These are phyloP conservation scores for Premnoplex brunnescens DNA, from an alignment of 2,797 vertebrate genomes.

Conservation along the genomic window DNA sequence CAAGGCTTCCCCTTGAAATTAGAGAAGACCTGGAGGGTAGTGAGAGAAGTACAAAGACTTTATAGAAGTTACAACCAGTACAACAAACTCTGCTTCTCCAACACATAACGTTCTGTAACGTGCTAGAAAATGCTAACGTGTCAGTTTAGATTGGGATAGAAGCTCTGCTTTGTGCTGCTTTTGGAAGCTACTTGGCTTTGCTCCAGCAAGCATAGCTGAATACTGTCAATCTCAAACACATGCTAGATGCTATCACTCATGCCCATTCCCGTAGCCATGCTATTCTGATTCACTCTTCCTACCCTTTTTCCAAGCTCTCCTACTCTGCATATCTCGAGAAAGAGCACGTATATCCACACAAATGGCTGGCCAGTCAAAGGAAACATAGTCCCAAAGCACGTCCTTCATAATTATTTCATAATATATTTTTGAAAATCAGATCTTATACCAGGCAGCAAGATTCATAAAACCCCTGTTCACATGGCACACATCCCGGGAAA, in stretches of 20 bases:
- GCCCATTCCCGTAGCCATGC: neutral
- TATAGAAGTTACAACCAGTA: neutral
- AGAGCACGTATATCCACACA: neutral
- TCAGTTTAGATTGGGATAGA: neutral
- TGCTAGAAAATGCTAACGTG: neutral
- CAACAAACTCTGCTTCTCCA: neutral
- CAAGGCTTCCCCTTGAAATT: neutral
- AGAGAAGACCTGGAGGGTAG: neutral
- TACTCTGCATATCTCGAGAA: neutral
- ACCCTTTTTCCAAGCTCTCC: neutral
- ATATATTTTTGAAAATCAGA: neutral
- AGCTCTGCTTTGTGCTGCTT: neutral
- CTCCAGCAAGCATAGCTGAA: neutral
- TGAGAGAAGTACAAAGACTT: neutral
- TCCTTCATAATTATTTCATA: neutral
- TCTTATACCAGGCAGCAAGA: neutral
- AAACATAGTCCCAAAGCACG: neutral
- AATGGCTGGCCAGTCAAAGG: neutral
- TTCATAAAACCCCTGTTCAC: neutral
- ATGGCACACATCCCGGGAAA: neutral
- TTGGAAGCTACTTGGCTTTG: constrained; percentile 12
- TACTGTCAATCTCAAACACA: neutral
- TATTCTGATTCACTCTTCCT: neutral
- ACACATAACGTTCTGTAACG: accelerated
- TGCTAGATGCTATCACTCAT: neutral